Conservation (phyloP, 2,888 invertebrate species). For the Amblyjoppa fuscipennis region DNA sequence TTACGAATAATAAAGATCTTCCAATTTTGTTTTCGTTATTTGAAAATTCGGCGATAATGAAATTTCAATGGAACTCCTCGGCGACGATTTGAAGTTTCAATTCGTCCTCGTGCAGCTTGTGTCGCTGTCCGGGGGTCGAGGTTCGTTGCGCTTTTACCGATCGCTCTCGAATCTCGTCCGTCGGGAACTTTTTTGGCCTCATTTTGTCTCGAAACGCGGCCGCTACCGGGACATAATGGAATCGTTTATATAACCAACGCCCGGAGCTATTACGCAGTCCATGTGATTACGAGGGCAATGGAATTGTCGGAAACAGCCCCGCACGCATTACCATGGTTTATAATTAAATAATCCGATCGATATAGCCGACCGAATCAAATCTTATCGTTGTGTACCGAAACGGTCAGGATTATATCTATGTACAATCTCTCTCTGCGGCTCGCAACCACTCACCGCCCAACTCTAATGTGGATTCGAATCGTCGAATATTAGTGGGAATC, state of each 20-base stretch:
- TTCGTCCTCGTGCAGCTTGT: not conserved
- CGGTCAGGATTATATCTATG: not conserved
- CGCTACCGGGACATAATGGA: conserved; percentile 9
- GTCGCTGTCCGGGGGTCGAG: conserved; percentile 6
- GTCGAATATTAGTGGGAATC: conserved; percentile 45
- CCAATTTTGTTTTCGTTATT: no score
- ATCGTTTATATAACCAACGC: conserved; percentile 36
- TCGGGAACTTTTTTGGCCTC: conserved; percentile 1
- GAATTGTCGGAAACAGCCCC: conserved; percentile 27
- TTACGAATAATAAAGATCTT: no score
- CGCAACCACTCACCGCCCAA: not conserved
- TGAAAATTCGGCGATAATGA: not conserved
- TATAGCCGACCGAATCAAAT: conserved; percentile 42
- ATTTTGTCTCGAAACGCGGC: not conserved
- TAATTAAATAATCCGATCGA: conserved; percentile 61
- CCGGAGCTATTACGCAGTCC: conserved; percentile 21
- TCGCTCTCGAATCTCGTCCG: not conserved
- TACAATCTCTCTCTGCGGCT: conserved; percentile 8
- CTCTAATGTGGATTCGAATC: conserved; percentile 47
- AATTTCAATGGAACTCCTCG: not conserved
- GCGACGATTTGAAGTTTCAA: conserved; percentile 11
- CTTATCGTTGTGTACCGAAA: conserved; percentile 43
- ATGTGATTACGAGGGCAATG: conserved; percentile 40
- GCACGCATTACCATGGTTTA: conserved; percentile 34
- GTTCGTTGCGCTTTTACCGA: not conserved